These are phyloP conservation scores for Jaculus jaculus DNA, from an alignment of 2,113 vertebrate species.

Conservation along the genomic window DNA sequence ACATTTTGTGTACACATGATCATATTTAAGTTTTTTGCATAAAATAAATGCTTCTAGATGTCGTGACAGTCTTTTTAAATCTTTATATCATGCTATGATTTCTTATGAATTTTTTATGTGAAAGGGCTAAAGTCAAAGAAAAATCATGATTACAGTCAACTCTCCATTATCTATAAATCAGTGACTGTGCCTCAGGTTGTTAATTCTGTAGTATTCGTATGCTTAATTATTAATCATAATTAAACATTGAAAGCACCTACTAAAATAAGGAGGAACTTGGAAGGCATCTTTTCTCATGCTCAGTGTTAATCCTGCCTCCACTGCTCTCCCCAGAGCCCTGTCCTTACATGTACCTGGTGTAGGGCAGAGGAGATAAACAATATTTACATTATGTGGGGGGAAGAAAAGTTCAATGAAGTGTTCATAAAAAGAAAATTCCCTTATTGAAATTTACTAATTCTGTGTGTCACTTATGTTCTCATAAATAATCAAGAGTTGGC, in stretches of 20 bases:
- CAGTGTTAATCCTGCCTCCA: neutral
- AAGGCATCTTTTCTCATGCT: neutral
- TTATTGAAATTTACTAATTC: too few species aligned
- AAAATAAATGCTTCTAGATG: conserved; percentile 96
- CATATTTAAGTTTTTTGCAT: conserved; percentile 93
- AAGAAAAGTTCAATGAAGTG: too few species aligned
- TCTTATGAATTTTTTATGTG: conserved; percentile 67
- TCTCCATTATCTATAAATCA: conserved; percentile 64
- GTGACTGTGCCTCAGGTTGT: conserved; percentile 9
- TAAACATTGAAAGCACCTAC: neutral
- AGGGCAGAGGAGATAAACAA: neutral
- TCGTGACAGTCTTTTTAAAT: conserved; percentile 83
- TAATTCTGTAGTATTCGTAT: neutral
- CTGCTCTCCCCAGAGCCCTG: neutral
- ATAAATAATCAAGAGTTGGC: conserved; percentile 75
- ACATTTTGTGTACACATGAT: conserved; percentile 87
- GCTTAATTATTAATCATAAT: too few species aligned
- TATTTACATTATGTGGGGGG: neutral
- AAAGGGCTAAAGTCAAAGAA: conserved; percentile 71
- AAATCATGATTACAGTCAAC: conserved; percentile 51
- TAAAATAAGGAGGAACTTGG: neutral
- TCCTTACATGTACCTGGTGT: neutral
- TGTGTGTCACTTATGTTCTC: conserved; percentile 22
- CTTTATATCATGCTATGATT: conserved; percentile 61
- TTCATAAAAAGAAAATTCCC: too few species aligned